These are phyloP conservation scores for Spinibarbus caldwelli DNA, from an alignment of 2,797 vertebrate species.

Conservation along the genomic window DNA sequence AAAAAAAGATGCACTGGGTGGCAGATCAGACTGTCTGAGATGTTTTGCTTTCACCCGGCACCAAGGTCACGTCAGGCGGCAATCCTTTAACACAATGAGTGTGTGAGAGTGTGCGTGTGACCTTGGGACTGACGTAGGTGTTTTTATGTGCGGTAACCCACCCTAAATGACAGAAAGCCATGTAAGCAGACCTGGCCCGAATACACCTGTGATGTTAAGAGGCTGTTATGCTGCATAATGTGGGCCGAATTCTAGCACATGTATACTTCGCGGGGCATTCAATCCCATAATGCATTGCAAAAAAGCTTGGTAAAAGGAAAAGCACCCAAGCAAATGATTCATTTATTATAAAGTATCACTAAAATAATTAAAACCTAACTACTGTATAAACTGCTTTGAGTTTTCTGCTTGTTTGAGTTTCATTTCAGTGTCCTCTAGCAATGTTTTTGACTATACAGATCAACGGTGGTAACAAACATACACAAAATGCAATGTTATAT, in stretches of 20 bases:
- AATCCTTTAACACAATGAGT: slow-evolving; percentile 54
- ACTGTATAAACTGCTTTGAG: neutral
- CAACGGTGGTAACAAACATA: neutral
- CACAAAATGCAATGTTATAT: neutral
- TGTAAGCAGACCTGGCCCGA: slow-evolving; percentile 17
- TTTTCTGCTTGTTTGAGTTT: neutral
- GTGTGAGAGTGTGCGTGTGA: slow-evolving; percentile 47
- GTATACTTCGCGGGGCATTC: neutral
- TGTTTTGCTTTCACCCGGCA: slow-evolving; percentile 54
- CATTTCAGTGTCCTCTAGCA: neutral
- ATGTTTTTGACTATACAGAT: neutral
- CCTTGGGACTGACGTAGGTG: slow-evolving; percentile 47
- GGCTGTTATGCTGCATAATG: neutral
- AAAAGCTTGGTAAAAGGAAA: neutral
- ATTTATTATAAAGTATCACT: neutral
- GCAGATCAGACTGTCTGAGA: slow-evolving; percentile 55
- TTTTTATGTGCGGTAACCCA: slow-evolving; percentile 33
- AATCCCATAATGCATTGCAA: neutral
- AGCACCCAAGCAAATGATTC: neutral
- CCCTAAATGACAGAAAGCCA: slow-evolving; percentile 42
- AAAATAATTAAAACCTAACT: neutral
- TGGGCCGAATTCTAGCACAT: neutral
- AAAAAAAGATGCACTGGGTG: slow-evolving; percentile 55
- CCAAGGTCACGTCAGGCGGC: slow-evolving; percentile 66
- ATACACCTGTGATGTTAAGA: slow-evolving; percentile 32